A percentile compares a stretch with the other conserved stretches of the same genome.
phyloP scores from a whole-genome alignment of 2,113 vertebrate species.

The Thomomys bottae region DNA sequence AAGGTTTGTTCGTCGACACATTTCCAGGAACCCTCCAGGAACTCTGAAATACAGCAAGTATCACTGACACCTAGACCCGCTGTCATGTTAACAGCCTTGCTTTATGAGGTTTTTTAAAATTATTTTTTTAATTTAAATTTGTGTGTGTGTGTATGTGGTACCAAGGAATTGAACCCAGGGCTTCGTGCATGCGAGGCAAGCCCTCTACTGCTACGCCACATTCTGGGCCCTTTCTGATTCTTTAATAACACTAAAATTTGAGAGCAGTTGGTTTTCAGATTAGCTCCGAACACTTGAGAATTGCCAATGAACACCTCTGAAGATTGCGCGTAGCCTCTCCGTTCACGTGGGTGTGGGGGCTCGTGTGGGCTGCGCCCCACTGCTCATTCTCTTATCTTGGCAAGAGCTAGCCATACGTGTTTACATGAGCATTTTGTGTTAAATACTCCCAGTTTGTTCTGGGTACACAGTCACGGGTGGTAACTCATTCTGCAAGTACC shows the following conservation, averaged over 20 bases:
- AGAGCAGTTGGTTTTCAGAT: not conserved
- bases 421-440: not conserved
- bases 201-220: no score
- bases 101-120: not conserved
- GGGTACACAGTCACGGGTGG: not conserved
- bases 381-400: not conserved
- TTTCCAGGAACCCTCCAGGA: not conserved
- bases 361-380: not conserved
- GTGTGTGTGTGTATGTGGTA: no score
- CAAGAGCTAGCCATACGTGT: not conserved
- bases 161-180: no score
- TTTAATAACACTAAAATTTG: not conserved
- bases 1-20: not conserved
- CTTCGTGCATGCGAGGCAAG: no score
- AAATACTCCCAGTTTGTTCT: not conserved
- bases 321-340: not conserved
- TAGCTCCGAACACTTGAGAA: constrained; percentile 34
- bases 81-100: constrained; percentile 25
- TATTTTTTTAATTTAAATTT: no score
- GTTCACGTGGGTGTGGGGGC: not conserved
- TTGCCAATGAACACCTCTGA: constrained; percentile 2
- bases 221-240: no score
- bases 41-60: constrained; percentile 1
- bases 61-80: not conserved
- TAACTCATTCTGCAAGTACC: not conserved